Percentiles rank a stretch among this genome's conserved stretches.
phyloP scores from a whole-genome alignment of 2,113 vertebrate species.

The Platycercus adscitus region DNA sequence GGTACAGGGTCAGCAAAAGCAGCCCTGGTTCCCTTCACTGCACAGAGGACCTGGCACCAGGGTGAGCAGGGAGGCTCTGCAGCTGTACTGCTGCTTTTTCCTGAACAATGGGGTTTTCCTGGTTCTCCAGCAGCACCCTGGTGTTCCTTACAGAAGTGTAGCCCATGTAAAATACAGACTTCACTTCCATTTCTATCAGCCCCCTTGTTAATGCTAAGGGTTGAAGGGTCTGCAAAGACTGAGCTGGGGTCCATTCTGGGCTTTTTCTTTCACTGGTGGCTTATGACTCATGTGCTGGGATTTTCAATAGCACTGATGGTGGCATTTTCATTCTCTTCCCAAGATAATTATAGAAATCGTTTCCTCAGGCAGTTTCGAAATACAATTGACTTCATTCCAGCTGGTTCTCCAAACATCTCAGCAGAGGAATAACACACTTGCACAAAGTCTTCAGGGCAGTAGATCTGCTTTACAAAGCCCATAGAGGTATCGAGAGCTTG shows the following conservation, averaged over 20 bases:
- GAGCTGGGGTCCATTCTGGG: accelerated
- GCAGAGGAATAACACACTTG: not conserved
- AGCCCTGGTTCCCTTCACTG: not conserved
- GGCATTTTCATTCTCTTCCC: not conserved
- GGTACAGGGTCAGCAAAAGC: not conserved
- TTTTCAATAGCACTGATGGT: not conserved
- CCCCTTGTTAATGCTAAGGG: not conserved
- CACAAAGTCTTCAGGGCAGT: not conserved
- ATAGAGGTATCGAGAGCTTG: accelerated
- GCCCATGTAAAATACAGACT: accelerated
- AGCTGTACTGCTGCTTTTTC: not conserved
- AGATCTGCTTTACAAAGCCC: not conserved
- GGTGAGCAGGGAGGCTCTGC: not conserved
- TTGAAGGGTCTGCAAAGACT: not conserved
- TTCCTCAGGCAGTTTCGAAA: not conserved
- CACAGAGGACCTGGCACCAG: accelerated
- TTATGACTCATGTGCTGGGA: accelerated
- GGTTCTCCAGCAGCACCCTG: not conserved
- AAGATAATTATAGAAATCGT: not conserved
- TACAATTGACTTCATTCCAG: not conserved
- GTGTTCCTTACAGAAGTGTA: not conserved
- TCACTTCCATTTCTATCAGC: accelerated
- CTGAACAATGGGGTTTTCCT: not conserved
- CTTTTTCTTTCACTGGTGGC: not conserved
- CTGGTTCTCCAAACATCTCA: not conserved